Evolutionary conservation across 2,113 vertebrate genomes (phyloP), one percentile per base, ranked within the genome.

Genomic region (Clinocottus analis): DNA sequence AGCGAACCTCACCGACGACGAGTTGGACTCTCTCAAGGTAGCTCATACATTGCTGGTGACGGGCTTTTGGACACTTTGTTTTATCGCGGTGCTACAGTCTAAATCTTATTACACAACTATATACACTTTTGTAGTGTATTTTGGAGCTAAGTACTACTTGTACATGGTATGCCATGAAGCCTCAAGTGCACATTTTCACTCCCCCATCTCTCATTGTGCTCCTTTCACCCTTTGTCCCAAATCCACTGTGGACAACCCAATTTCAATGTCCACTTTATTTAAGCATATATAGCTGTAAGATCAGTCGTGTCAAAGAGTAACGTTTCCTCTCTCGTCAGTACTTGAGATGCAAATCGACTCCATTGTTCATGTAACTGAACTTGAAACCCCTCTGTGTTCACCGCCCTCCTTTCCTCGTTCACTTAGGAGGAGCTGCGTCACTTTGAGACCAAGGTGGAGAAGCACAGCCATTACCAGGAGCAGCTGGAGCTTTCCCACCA

Each of bases 401-500:
- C 53, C 43, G 25, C 31, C 27, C 25, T 55, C 13, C 25, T 43
- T 41, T 64, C 7, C 39, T n/a, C 33, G 35, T 21, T 53, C 29
- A 5, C 83, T 58, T 63, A 99, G 98, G 98, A 99, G 84, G 98
- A 99, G 86, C 95, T 99, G 58, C 96, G 86, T 76, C 98, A 99
- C 89, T 99, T 99, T 0, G 97, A 99, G 91, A 96, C 95, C 68
- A 98, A 98, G 78, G 96, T 99, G 27, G 97, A 99, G 82, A 99
- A 99, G 85, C 98, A 99, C 82, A 96, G 94, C 77, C 98, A 99
- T 85, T 99, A 98, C 87, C 96, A 97, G 94, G 96, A 98, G 84
- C 97, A 99, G 85, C 93, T 99, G 80, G 96, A 98, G 75, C 94
- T 98, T 21, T 98, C 98, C 0, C 98, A 99, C n/a, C 93, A 99